Evolutionary conservation across 2,797 vertebrate species (phyloP).

Genomic region (Amphiprion clarkii): DNA sequence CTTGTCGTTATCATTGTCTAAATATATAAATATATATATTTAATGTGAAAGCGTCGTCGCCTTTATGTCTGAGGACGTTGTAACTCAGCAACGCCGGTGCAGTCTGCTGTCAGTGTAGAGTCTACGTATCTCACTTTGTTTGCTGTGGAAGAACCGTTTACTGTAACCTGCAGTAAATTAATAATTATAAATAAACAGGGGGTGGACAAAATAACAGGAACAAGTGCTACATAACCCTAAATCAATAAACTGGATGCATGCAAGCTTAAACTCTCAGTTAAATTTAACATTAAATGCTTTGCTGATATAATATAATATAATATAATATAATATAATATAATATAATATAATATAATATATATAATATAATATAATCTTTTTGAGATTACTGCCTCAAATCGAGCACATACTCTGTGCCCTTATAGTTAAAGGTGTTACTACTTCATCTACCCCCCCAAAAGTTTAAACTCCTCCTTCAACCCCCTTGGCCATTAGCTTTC

Average conservation of each 20-base stretch:
- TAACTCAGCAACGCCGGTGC: conserved; percentile 23
- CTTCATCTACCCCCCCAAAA: conserved; percentile 25
- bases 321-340: background rate
- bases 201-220: conserved; percentile 1
- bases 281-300: background rate
- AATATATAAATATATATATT: background rate
- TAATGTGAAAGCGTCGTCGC: conserved; percentile 22
- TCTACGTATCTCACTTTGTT: conserved; percentile 38
- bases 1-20: conserved; percentile 14
- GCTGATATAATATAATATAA: background rate
- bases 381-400: background rate
- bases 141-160: conserved; percentile 19
- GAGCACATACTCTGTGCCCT: background rate
- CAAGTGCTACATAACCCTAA: background rate
- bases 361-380: background rate
- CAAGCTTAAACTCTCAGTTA: background rate
- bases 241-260: background rate
- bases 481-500: conserved; percentile 24
- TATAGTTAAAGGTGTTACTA: conserved; percentile 7
- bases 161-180: conserved; percentile 4
- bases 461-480: conserved; percentile 70
- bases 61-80: conserved; percentile 18
- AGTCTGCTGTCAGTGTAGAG: conserved; percentile 21
- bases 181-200: background rate
- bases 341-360: background rate